These are phyloP conservation scores for Percopsis transmontana DNA, from an alignment of 2,113 vertebrate species.

Conservation along the genomic window DNA sequence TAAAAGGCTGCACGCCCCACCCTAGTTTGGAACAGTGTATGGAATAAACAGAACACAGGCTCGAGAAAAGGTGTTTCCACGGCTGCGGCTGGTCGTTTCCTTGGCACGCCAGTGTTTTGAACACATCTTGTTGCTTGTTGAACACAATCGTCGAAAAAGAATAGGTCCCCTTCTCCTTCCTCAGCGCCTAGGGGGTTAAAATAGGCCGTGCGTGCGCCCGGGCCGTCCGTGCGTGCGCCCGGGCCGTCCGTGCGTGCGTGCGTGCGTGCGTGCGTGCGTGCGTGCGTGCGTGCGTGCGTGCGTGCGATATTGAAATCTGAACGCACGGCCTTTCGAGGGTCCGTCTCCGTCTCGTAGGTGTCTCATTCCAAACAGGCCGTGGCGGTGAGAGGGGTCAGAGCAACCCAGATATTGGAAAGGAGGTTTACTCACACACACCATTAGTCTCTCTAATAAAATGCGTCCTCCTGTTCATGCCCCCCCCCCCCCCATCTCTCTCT, in stretches of 20 bases:
- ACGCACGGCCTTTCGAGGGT: slow-evolving; percentile 43
- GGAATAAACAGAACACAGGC: no score
- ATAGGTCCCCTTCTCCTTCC: no score
- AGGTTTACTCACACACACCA: slow-evolving; percentile 61
- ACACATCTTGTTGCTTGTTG: no score
- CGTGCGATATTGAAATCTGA: slow-evolving; percentile 62
- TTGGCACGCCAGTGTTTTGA: no score
- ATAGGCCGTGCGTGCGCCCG: not conserved
- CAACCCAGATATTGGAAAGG: slow-evolving; percentile 69
- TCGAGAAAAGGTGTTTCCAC: no score
- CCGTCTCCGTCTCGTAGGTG: slow-evolving; percentile 39
- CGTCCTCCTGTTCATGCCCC: slow-evolving; percentile 32
- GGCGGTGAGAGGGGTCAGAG: slow-evolving; percentile 63
- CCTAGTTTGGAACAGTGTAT: no score
- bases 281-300: not conserved
- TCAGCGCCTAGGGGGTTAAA: no score
- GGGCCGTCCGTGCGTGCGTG: not conserved
- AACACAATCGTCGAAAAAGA: no score
- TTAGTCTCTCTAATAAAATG: slow-evolving; percentile 76
- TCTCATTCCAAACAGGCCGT: slow-evolving; percentile 63
- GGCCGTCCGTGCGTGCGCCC: not conserved
- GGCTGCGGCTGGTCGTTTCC: no score
- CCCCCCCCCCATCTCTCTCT: not conserved
- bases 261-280: not conserved
- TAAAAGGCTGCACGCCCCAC: no score